Percentiles rank a stretch among this genome's conserved stretches.
phyloP scores from a whole-genome alignment of 2,888 invertebrate species.

The Arge pagana region DNA sequence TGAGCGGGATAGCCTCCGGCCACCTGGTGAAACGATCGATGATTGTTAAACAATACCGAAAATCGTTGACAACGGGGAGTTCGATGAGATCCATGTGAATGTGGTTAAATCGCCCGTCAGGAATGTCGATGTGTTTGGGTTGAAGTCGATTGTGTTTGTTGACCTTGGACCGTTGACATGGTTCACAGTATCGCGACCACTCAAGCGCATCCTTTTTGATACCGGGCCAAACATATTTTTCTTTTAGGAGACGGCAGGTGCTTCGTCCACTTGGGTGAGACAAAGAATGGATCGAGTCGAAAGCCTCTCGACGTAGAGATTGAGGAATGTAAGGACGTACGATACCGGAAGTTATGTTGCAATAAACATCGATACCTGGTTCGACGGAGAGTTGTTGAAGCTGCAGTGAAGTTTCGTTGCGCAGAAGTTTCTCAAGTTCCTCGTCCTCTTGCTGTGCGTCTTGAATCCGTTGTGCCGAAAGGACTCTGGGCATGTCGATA shows the following conservation, averaged over 20 bases:
- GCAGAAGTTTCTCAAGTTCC: neutral
- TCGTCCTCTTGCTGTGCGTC: constrained; percentile 2
- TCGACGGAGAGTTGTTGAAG: neutral
- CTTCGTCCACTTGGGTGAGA: neutral
- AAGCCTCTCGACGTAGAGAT: constrained; percentile 26
- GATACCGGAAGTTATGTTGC: constrained; percentile 27
- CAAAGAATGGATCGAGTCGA: neutral
- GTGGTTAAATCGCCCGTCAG: constrained; percentile 18
- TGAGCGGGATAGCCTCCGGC: constrained; percentile 43
- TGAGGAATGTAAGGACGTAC: constrained; percentile 33
- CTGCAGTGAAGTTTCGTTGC: neutral
- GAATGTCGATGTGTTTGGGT: constrained; percentile 9
- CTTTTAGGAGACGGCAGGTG: neutral
- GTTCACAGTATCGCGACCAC: constrained; percentile 22
- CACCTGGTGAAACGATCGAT: constrained; percentile 43
- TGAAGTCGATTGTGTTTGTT: constrained; percentile 19
- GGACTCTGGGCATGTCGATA: neutral
- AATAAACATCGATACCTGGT: constrained; percentile 20
- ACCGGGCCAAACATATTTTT: neutral
- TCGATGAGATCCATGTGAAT: constrained; percentile 20
- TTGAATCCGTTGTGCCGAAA: neutral
- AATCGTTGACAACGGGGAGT: constrained; percentile 28
- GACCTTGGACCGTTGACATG: constrained; percentile 32
- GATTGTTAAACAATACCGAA: constrained; percentile 41
- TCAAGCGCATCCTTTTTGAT: neutral